A percentile compares a stretch with the other conserved stretches of the same genome.
These are phyloP conservation scores for Palythoa grandiflora DNA, from an alignment of 92 coral and sea anemone species.

Conservation along the genomic window DNA sequence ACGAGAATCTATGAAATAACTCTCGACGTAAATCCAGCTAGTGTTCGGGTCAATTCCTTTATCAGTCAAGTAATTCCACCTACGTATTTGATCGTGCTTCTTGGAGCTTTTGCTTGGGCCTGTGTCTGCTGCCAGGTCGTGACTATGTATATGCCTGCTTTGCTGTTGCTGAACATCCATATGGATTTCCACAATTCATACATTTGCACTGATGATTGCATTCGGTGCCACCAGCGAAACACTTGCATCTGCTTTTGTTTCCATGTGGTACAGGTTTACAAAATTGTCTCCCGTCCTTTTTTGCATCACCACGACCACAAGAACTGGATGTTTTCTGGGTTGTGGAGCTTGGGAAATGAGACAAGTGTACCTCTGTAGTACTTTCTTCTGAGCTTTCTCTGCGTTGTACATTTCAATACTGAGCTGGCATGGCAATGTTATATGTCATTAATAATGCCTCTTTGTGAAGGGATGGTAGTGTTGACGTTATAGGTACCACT, in stretches of 20 bases:
- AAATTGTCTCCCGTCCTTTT: slow-evolving; percentile 64
- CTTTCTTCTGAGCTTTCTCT: slow-evolving; percentile 31
- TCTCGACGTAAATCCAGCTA: slow-evolving; percentile 50
- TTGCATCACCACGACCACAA: slow-evolving; percentile 67
- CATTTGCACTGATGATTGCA: slow-evolving; percentile 64
- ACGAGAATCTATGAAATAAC: slow-evolving; percentile 52
- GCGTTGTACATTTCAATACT: slow-evolving; percentile 50
- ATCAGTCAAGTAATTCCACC: slow-evolving; percentile 46
- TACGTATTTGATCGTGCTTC: slow-evolving; percentile 59
- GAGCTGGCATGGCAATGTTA: slow-evolving; percentile 53
- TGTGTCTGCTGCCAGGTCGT: slow-evolving; percentile 46
- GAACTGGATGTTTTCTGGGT: slow-evolving; percentile 42
- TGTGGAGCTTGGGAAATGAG: slow-evolving; percentile 15
- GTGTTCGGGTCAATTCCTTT: slow-evolving; percentile 55
- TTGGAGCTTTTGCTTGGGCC: slow-evolving; percentile 69
- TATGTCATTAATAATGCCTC: slow-evolving; percentile 54
- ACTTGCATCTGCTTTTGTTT: slow-evolving; percentile 68
- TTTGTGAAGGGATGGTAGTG: slow-evolving; percentile 39
- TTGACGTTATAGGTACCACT: slow-evolving; percentile 59
- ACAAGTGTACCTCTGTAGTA: slow-evolving; percentile 30
- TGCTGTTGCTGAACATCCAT: slow-evolving; percentile 60
- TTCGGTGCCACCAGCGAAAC: slow-evolving; percentile 42
- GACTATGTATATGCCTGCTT: slow-evolving; percentile 58
- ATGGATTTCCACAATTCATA: slow-evolving; percentile 63
- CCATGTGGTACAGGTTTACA: slow-evolving; percentile 56